Base-by-base conservation (phyloP, 1,140 invertebrate genomes). In the Drosophila watanabei region DNA sequence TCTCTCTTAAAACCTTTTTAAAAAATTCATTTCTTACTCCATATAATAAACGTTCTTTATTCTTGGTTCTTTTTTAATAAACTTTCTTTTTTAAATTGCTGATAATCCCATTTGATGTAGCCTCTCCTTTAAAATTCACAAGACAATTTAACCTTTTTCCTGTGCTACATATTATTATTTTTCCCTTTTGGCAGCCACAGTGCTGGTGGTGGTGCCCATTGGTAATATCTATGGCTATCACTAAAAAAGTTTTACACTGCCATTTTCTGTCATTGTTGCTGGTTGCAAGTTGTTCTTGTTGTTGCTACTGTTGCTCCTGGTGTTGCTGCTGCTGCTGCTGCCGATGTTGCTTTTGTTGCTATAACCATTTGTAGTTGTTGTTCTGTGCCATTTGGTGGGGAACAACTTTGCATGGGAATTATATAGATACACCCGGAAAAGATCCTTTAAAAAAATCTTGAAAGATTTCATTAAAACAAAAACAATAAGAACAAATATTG, bases 191-290 rank as follows among this genome's bases (percentile, higher is more conserved):
- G 10, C 33, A 11, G 32, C 76, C 64, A 83, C 70, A 60, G 41
- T 77, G 54, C 11, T 24, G 4, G 3, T 2, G 37, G 16, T 41
- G n/a, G 10, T 13, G n/a, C 57, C 69, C 76, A 79, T 75, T 52
- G 57, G 68, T 66, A 83, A 79, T 70, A 59, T 66, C 51, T 64
- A 64, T 59, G 60, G 77, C 73, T 89, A 89, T 89, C 81, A 66
- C 64, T 72, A 54, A 71, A 82, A 81, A 82, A 84, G 64, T 88
- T 89, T 81, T 81, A 62, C 85, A 75, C 70, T 90, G 84, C 80
- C 85, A 84, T 88, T 88, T 84, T 82, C 35, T 84, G 81, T 88
- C 85, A 81, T 81, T 89, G 80, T 89, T 84, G 85, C 69, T 71
- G 69, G 41, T 48, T 69, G 48, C 39, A 30, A 14, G 33, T 48